These are phyloP conservation scores for Stenopsyche tienmushanensis DNA, from an alignment of 1,140 invertebrate species.

Conservation along the genomic window DNA sequence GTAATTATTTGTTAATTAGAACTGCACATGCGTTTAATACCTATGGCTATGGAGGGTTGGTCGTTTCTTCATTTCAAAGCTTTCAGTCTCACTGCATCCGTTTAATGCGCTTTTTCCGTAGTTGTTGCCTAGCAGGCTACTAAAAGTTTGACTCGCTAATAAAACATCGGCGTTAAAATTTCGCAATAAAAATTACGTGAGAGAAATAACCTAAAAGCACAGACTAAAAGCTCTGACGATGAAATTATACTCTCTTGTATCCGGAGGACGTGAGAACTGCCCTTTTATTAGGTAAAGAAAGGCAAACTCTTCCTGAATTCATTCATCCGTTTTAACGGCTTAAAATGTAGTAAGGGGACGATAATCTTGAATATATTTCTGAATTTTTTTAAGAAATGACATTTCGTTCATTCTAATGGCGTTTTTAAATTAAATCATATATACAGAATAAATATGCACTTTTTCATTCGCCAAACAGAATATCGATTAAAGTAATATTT, in stretches of 20 bases:
- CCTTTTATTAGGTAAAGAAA: background rate
- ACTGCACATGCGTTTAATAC: too few species aligned
- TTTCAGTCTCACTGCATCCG: constrained; percentile 12
- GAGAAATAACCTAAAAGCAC: constrained; percentile 9
- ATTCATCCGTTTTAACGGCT: background rate
- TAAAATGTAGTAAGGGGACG: background rate
- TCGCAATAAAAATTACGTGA: constrained; percentile 26
- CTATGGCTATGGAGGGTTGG: too few species aligned
- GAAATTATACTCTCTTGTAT: constrained; percentile 21
- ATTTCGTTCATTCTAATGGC: background rate
- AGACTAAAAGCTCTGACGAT: background rate
- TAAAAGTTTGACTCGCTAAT: constrained; percentile 17
- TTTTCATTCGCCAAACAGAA: background rate
- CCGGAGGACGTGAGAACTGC: constrained; percentile 6
- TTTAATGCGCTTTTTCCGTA: constrained; percentile 17
- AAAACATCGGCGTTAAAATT: constrained; percentile 24
- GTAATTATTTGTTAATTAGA: too few species aligned
- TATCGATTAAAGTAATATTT: background rate
- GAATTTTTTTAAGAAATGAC: background rate
- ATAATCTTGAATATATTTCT: background rate
- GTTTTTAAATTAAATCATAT: background rate
- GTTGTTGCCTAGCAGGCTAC: background rate
- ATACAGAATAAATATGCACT: background rate
- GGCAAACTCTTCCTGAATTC: background rate
- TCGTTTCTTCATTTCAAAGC: too few species aligned